Base-by-base conservation (phyloP, 2,888 invertebrate species). In the Spicauda simplicius region DNA sequence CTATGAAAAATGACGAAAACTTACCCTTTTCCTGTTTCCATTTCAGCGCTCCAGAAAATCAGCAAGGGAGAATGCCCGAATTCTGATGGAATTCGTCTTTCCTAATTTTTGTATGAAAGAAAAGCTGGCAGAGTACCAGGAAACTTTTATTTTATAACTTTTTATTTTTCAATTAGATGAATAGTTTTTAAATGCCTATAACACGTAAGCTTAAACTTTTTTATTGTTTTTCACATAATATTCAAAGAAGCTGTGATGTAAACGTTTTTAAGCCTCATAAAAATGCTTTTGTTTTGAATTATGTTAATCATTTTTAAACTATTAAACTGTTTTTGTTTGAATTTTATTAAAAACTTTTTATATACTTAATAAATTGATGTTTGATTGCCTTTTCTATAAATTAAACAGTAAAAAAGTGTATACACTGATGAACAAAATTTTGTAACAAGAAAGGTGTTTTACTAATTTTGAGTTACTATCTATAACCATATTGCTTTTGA, bases 1-100 rank as follows among this genome's bases (percentile, higher is more conserved):
- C 5, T 5, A 25, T 25, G 5, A 25, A 25, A 25, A 5, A 25
- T 25, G 25, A 25, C n/a, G 5, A 25, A 5, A 25, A 25, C 25
- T 25, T 25, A 25, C 25, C 25, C 5, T 25, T 25, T 25, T 25
- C 25, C 25, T 25, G 25, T 71, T 77, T 88, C 73, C 78, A 69
- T 72, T 94, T 37, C 91, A 96, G 96, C 93, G 76, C 84, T 95
- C 72, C 88, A 87, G 30, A 86, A 94, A 75, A 88, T 95, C 76
- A 94, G 94, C 83, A 94, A 95, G 76, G 95, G 96, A 63, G 94
- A 95, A 81, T 96, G 96, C 75, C 90, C 95, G 37, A 95, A 95
- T 68, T 94, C 95, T 41, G 94, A 94, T 12, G 95, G 95, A 65
- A 94, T 95, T 55, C 94, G 95, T 78, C 88, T 95, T 30, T 94